Base-by-base conservation (phyloP, 2,888 invertebrate genomes). In the Habroteleia sp. region DNA sequence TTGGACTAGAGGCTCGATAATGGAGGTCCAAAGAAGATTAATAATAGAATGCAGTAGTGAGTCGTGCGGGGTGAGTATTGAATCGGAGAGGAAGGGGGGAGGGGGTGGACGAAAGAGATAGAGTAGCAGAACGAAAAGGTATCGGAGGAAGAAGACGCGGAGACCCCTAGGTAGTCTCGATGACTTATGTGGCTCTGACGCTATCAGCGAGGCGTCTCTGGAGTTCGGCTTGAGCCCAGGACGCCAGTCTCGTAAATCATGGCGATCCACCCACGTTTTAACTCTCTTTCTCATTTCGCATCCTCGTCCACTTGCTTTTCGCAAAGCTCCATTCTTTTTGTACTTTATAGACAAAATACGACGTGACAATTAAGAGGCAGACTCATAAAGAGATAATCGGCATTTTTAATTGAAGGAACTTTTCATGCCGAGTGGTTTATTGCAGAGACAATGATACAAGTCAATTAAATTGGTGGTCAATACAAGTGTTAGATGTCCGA, bases 151-250 rank as follows among this genome's bases (percentile, higher is more conserved):
- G 41, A 66, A 46, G 74, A 69, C 62, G 77, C 56, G 76, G 73
- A 68, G 77, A 82, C 72, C 84, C 82, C 81, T 85, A 84, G 85
- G 85, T 87, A 86, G 86, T 84, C 86, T 83, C 87, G 87, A 88
- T 88, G 88, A 88, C 87, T 88, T 88, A 88, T 87, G 88, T 87
- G 84, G 83, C 82, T 86, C 86, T 86, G 87, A 87, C 87, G 88
- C 85, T 88, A 88, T 88, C 88, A 87, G 87, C 83, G 78, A 84
- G 81, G 84, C 85, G 87, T 87, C 84, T 84, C 85, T 85, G 80
- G 84, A 86, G 86, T 86, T 84, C 84, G 82, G 83, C 82, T 81
- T 81, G 82, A 84, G 85, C 83, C 81, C 82, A 81, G 83, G 82
- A 83, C 84, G 82, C 81, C 81, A 82, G 83, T 83, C 86, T 87